These are phyloP conservation scores for Etheostoma perlongum DNA, from an alignment of 2,797 vertebrate species.

Conservation along the genomic window DNA sequence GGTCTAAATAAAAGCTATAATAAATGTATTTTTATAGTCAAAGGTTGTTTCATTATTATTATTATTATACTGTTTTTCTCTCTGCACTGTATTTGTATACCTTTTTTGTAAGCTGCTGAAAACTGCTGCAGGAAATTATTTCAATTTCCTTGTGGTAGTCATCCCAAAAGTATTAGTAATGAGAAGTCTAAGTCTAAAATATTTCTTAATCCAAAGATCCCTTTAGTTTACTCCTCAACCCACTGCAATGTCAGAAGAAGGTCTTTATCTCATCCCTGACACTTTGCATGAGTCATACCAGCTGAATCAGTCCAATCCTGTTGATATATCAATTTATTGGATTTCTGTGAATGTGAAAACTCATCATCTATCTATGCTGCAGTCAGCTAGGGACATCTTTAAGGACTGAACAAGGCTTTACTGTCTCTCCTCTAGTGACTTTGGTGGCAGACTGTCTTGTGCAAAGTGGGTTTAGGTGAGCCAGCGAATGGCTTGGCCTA, in stretches of 20 bases:
- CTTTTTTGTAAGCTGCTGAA: no score
- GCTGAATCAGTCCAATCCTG: slow-evolving; percentile 20
- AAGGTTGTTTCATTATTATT: no score
- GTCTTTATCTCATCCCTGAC: slow-evolving; percentile 9
- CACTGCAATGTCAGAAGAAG: slow-evolving; percentile 6
- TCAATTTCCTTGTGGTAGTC: no score
- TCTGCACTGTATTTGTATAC: no score
- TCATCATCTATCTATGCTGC: slow-evolving; percentile 27
- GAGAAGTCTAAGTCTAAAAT: slow-evolving; percentile 9
- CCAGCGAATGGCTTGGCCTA: slow-evolving; percentile 46
- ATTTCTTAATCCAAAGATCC: slow-evolving; percentile 22
- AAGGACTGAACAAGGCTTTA: slow-evolving; percentile 25
- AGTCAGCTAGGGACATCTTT: slow-evolving; percentile 26
- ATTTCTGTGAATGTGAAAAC: slow-evolving; percentile 33
- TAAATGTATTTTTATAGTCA: no score
- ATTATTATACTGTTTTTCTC: no score
- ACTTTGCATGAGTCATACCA: slow-evolving; percentile 31
- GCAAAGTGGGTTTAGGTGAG: slow-evolving; percentile 45
- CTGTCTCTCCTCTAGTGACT: slow-evolving; percentile 36
- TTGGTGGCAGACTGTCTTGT: slow-evolving; percentile 40
- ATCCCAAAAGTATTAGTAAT: no score
- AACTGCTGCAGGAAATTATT: no score
- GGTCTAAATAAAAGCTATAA: no score
- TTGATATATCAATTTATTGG: background rate
- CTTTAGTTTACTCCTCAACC: slow-evolving; percentile 4